These are phyloP conservation scores for Alces alces DNA, from an alignment of 2,113 vertebrate genomes.

Conservation along the genomic window DNA sequence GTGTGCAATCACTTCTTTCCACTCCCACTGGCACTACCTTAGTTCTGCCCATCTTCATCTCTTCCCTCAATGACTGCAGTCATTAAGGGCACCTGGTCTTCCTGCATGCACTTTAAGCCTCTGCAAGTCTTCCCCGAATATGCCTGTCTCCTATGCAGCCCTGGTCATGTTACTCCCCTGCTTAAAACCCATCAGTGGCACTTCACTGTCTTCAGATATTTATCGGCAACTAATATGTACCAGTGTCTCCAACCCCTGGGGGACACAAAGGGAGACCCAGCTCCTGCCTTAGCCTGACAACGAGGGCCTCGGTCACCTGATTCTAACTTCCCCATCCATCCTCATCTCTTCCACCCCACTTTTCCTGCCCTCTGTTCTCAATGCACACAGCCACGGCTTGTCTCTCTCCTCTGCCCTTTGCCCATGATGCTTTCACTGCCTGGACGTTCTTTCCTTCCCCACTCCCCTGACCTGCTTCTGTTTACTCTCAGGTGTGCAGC, in stretches of 20 bases:
- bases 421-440: not conserved
- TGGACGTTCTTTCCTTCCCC: not conserved
- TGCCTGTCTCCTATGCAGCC: not conserved
- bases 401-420: not conserved
- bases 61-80: not conserved
- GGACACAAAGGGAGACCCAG: not conserved
- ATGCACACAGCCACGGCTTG: not conserved
- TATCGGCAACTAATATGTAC: not conserved
- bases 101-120: not conserved
- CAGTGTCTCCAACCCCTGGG: not conserved
- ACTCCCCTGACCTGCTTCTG: not conserved
- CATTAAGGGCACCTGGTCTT: not conserved
- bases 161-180: not conserved
- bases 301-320: not conserved
- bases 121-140: not conserved
- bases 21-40: not conserved
- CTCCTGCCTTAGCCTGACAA: not conserved
- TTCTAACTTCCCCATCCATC: not conserved
- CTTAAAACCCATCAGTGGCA: not conserved
- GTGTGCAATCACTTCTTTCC: not conserved
- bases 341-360: not conserved
- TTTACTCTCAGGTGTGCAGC: not conserved
- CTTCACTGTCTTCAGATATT: not conserved
- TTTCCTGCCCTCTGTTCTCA: not conserved
- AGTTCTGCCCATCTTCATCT: not conserved